Conservation (phyloP, 2,797 vertebrate genomes). For the Malurus splendens region DNA sequence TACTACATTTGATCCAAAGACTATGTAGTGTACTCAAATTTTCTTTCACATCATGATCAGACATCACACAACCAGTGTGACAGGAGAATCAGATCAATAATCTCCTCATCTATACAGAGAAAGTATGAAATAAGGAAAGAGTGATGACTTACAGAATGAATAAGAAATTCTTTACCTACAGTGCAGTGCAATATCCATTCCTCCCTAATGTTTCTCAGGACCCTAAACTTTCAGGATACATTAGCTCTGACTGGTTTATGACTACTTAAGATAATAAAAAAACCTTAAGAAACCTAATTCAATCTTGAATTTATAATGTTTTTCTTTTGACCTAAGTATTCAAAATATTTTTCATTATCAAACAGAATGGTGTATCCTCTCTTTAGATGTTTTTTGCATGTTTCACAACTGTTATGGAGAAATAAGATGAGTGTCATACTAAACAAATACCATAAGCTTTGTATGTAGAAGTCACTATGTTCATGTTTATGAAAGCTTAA, state of each 20-base stretch:
- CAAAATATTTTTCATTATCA: not conserved
- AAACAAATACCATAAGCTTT: not conserved
- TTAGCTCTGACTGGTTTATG: not conserved
- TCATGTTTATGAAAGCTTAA: not conserved
- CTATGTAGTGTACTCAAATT: not conserved
- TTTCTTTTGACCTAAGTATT: not conserved
- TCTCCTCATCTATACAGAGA: not conserved
- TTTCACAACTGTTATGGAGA: not conserved
- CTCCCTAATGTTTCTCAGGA: not conserved
- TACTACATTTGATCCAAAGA: not conserved
- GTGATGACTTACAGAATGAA: not conserved
- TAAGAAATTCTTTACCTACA: not conserved
- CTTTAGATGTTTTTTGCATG: not conserved
- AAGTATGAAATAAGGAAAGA: not conserved
- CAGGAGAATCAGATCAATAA: not conserved
- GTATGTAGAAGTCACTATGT: not conserved
- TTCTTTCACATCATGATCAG: not conserved
- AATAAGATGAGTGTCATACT: not conserved
- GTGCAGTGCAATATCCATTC: not conserved
- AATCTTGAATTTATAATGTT: not conserved
- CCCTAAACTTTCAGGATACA: not conserved
- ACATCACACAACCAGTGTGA: not conserved
- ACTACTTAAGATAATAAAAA: not conserved
- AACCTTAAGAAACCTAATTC: not conserved
- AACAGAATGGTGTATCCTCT: not conserved